phyloP scores from a whole-genome alignment of 2,113 vertebrate genomes.

The Stegastes partitus region DNA sequence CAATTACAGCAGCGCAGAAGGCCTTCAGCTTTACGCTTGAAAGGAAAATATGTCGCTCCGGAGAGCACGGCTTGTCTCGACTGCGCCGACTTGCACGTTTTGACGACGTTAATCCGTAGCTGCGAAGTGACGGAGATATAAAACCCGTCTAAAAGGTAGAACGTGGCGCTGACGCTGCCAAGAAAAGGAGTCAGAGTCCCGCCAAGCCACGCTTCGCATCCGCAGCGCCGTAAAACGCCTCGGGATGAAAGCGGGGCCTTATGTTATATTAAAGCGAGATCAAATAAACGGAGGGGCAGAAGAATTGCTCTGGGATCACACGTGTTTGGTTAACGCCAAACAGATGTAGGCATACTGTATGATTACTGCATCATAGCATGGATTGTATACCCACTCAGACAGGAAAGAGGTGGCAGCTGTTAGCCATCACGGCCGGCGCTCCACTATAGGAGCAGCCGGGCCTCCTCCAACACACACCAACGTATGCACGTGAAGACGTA shows the following conservation, averaged over 20 bases:
- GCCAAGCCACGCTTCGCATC: slow-evolving; percentile 23
- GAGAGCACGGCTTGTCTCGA: background rate
- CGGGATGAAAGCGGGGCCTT: slow-evolving; percentile 57
- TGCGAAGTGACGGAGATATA: slow-evolving; percentile 16
- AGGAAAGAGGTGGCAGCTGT: slow-evolving; percentile 80
- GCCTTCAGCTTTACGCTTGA: background rate
- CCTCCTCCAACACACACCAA: slow-evolving; percentile 71
- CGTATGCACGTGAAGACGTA: slow-evolving; percentile 62
- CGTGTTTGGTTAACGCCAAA: slow-evolving; percentile 72
- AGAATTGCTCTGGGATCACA: slow-evolving; percentile 66
- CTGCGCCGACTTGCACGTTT: slow-evolving; percentile 1
- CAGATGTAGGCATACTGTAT: slow-evolving; percentile 79
- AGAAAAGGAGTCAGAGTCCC: slow-evolving; percentile 32
- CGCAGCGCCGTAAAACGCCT: slow-evolving; percentile 35
- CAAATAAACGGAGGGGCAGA: slow-evolving; percentile 69
- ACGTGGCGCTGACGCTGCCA: slow-evolving; percentile 27
- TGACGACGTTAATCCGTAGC: slow-evolving; percentile 24
- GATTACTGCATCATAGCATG: slow-evolving; percentile 74
- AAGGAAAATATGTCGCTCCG: background rate
- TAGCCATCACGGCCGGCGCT: slow-evolving; percentile 70
- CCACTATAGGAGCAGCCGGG: slow-evolving; percentile 58
- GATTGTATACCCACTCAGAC: slow-evolving; percentile 80
- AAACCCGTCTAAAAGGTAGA: slow-evolving; percentile 15
- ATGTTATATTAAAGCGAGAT: slow-evolving; percentile 74
- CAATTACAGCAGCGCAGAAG: background rate